Percentiles rank a stretch among this genome's conserved stretches.
phyloP scores from a whole-genome alignment of 2,797 vertebrate genomes.

The Heliangelus exortis region DNA sequence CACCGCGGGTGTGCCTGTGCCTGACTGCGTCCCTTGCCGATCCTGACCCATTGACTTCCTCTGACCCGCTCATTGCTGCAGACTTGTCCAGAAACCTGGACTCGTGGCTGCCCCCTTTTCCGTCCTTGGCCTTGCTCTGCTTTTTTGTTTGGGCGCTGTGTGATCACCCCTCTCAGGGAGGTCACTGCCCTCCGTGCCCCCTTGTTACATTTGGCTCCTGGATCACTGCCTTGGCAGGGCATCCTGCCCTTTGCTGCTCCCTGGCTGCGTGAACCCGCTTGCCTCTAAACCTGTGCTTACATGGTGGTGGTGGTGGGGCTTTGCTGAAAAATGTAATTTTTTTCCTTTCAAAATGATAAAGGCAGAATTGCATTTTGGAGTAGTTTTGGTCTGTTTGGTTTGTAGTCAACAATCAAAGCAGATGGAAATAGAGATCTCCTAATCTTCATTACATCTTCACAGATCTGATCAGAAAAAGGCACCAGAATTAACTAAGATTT shows the following conservation, averaged over 20 bases:
- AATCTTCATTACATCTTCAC: not conserved
- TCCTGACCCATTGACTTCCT: not conserved
- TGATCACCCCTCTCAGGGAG: accelerated
- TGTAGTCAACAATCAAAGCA: not conserved
- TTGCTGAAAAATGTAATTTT: not conserved
- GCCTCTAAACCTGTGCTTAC: not conserved
- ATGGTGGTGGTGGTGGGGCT: accelerated
- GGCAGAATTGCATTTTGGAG: not conserved
- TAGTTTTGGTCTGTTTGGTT: not conserved
- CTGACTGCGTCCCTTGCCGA: accelerated
- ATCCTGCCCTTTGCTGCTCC: not conserved
- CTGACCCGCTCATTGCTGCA: accelerated
- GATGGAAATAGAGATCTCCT: not conserved
- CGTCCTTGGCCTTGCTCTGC: accelerated
- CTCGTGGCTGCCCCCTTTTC: not conserved
- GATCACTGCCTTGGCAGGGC: not conserved
- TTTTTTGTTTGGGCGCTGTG: not conserved
- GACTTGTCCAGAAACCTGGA: not conserved
- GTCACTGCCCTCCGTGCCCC: not conserved
- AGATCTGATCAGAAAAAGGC: not conserved
- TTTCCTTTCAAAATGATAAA: not conserved
- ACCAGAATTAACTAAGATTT: not conserved
- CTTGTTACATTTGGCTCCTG: accelerated
- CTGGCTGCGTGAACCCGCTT: not conserved
- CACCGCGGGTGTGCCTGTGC: accelerated